phyloP scores from a whole-genome alignment of 64 coral and sea anemone genomes.

The Anthopleura sola region DNA sequence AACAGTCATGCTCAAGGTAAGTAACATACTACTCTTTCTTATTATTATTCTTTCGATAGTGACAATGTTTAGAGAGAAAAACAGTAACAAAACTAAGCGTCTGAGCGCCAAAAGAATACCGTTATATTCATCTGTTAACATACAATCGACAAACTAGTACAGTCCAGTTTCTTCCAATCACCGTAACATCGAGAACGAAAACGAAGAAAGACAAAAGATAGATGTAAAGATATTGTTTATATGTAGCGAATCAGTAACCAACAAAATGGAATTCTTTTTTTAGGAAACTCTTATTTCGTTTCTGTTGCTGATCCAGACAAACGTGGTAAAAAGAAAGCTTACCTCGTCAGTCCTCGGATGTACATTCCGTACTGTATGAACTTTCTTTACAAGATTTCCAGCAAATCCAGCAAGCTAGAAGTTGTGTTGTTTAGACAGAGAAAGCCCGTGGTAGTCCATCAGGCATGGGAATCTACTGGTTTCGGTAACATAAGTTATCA shows the following conservation, averaged over 20 bases:
- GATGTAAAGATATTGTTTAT: too few relatives aligned
- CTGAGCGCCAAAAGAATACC: too few relatives aligned
- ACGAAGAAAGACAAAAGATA: too few relatives aligned
- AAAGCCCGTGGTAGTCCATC: not conserved
- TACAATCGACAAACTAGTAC: too few relatives aligned
- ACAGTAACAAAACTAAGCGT: too few relatives aligned
- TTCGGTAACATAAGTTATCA: not conserved
- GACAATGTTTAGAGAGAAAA: too few relatives aligned
- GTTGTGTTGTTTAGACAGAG: not conserved
- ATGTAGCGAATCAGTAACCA: too few relatives aligned
- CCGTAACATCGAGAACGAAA: too few relatives aligned
- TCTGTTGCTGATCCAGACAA: not conserved
- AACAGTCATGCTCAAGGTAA: not conserved
- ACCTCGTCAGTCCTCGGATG: not conserved
- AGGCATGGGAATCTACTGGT: not conserved
- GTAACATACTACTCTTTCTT: not conserved
- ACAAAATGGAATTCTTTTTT: too few relatives aligned
- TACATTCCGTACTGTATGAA: not conserved
- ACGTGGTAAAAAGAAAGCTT: not conserved
- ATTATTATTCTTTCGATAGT: not conserved
- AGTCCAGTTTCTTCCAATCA: too few relatives aligned
- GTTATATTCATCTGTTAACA: too few relatives aligned
- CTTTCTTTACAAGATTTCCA: slow-evolving; percentile 6
- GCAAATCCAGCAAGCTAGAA: not conserved
- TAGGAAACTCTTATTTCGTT: not conserved